A percentile compares a stretch with the other conserved stretches of the same genome.
phyloP scores from a whole-genome alignment of 2,888 invertebrate genomes.

The Rhagophthalmus giganteus region DNA sequence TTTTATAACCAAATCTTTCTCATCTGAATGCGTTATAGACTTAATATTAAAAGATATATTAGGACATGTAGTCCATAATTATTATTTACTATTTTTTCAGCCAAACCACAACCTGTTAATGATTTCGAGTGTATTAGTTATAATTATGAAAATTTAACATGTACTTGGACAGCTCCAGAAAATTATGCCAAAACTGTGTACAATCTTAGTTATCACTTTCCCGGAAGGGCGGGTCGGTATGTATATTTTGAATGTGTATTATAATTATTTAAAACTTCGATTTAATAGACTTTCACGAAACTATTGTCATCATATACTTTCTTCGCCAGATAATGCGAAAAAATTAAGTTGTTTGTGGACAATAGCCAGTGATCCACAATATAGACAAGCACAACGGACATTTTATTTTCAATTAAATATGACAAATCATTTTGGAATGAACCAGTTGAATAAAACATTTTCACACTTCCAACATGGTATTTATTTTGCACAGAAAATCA shows the following conservation, averaged over 20 bases:
- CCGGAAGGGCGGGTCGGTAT: slow-evolving; percentile 47
- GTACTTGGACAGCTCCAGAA: slow-evolving; percentile 69
- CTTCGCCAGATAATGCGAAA: slow-evolving; percentile 36
- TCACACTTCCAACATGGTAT: slow-evolving; percentile 62
- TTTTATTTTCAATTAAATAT: slow-evolving; percentile 65
- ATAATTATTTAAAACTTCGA: not conserved
- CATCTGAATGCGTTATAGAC: not conserved
- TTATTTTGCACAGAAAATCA: slow-evolving; percentile 27
- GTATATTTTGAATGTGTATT: not conserved
- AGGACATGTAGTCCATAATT: too few species aligned
- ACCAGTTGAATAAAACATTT: slow-evolving; percentile 58
- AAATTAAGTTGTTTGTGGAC: slow-evolving; percentile 58
- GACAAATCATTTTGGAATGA: slow-evolving; percentile 64
- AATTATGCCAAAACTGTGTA: slow-evolving; percentile 64
- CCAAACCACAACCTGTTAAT: slow-evolving; percentile 64
- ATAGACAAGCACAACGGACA: slow-evolving; percentile 57
- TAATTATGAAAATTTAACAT: slow-evolving; percentile 74
- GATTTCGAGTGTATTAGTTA: slow-evolving; percentile 74
- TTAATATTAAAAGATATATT: too few species aligned
- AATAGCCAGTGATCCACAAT: slow-evolving; percentile 57
- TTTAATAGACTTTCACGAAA: slow-evolving; percentile 6
- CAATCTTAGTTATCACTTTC: slow-evolving; percentile 56
- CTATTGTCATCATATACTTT: slow-evolving; percentile 13
- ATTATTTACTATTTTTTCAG: too few species aligned
- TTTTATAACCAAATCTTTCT: not conserved